These are phyloP conservation scores for Phalacrocorax brasilianus DNA, from an alignment of 2,113 vertebrate genomes.

Conservation along the genomic window DNA sequence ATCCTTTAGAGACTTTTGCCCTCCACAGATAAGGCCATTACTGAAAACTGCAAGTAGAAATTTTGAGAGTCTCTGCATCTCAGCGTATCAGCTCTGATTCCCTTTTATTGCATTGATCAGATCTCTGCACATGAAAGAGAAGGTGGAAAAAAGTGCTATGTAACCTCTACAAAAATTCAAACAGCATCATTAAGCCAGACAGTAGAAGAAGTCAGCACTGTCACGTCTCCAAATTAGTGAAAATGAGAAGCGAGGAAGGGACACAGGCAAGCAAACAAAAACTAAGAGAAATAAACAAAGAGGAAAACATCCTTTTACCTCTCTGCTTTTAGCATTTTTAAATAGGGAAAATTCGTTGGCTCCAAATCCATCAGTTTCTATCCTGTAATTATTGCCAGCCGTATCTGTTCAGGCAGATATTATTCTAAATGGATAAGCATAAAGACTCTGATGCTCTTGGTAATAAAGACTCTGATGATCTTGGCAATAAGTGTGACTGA, in stretches of 20 bases:
- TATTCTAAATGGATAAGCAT: slow-evolving; percentile 2
- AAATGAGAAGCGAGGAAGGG: neutral
- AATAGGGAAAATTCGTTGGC: neutral
- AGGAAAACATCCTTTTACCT: neutral
- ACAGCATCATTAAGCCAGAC: neutral
- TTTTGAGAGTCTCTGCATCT: neutral
- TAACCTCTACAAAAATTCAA: neutral
- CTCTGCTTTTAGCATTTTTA: neutral
- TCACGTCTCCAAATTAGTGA: neutral
- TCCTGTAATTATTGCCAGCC: neutral
- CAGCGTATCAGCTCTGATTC: neutral
- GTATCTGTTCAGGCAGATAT: neutral
- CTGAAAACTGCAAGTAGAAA: neutral
- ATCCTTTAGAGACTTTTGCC: neutral
- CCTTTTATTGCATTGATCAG: neutral
- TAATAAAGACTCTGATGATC: neutral
- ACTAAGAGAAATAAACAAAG: neutral
- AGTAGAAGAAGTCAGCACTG: neutral
- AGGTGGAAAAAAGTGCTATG: neutral
- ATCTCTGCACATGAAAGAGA: neutral
- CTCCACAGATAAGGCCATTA: neutral
- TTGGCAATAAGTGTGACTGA: neutral
- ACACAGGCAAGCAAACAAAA: neutral
- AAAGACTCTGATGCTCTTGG: neutral
- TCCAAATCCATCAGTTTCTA: neutral